phyloP scores from a whole-genome alignment of 1,140 invertebrate species.

The Drosophila nannoptera region DNA sequence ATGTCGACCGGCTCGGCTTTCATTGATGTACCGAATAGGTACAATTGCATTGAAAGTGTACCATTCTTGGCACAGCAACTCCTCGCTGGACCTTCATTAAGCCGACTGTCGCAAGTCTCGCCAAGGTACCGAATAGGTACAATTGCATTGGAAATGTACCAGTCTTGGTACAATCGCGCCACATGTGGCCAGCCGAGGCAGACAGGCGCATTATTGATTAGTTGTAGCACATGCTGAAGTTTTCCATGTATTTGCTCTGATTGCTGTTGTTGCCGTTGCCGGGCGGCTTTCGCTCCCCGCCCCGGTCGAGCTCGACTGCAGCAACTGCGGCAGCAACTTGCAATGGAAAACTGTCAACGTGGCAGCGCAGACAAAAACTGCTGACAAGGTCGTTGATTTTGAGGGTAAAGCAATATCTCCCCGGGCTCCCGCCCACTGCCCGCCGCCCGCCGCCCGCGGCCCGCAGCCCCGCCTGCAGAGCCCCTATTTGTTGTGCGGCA shows the following conservation, averaged over 20 bases:
- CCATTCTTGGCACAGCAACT: too few relatives aligned
- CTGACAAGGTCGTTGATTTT: slow-evolving; percentile 65
- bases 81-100: too few relatives aligned
- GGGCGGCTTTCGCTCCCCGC: neutral
- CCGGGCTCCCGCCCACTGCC: neutral
- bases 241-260: too few relatives aligned
- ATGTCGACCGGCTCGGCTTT: too few relatives aligned
- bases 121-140: neutral
- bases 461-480: neutral
- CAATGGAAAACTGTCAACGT: slow-evolving; percentile 62
- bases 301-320: neutral
- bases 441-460: neutral
- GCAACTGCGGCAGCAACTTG: slow-evolving; percentile 19
- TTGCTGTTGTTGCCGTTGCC: slow-evolving; percentile 26
- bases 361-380: slow-evolving; percentile 48
- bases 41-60: too few relatives aligned
- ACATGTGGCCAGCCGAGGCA: neutral
- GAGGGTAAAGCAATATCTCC: slow-evolving; percentile 12
- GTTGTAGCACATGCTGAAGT: slow-evolving; percentile 18
- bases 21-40: too few relatives aligned
- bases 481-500: slow-evolving; percentile 41
- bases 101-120: too few relatives aligned
- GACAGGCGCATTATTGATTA: slow-evolving; percentile 56
- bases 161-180: neutral
- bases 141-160: neutral